These are phyloP conservation scores for Acronicta aceris DNA, from an alignment of 2,888 invertebrate species.

Conservation along the genomic window DNA sequence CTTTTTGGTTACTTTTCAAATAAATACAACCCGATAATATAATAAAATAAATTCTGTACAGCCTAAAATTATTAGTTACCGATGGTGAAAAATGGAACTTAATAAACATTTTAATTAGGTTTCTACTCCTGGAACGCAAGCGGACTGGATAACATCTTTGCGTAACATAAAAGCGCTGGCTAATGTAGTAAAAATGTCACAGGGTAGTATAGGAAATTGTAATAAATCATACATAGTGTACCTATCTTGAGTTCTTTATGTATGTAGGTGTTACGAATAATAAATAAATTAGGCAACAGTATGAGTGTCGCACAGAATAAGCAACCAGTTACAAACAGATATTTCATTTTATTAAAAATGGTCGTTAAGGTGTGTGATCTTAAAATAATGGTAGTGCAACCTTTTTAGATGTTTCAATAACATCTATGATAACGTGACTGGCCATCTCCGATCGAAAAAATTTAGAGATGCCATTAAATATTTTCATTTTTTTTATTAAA, in stretches of 20 bases:
- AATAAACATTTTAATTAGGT: constrained; percentile 14
- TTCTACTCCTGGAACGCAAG: constrained; percentile 7
- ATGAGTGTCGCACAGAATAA: no score
- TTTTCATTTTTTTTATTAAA: not conserved
- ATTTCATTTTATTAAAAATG: no score
- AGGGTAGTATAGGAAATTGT: not conserved
- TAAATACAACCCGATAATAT: no score
- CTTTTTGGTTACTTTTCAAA: no score
- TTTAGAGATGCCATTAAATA: constrained; percentile 9
- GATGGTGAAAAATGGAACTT: no score
- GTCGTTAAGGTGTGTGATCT: no score
- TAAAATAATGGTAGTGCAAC: not conserved
- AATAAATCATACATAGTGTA: constrained; percentile 14
- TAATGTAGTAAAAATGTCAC: constrained; percentile 27
- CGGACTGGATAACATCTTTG: constrained; percentile 15
- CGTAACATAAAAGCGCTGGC: constrained; percentile 9
- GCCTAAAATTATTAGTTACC: no score
- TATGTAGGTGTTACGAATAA: constrained; percentile 7
- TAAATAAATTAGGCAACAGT: not conserved
- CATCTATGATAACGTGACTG: not conserved
- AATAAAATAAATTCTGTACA: no score
- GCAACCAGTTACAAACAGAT: no score
- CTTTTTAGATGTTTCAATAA: not conserved
- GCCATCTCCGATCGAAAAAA: not conserved
- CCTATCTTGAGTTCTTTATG: not conserved